Conservation (phyloP, 2,888 invertebrate species). For the Drosophila limbata region DNA sequence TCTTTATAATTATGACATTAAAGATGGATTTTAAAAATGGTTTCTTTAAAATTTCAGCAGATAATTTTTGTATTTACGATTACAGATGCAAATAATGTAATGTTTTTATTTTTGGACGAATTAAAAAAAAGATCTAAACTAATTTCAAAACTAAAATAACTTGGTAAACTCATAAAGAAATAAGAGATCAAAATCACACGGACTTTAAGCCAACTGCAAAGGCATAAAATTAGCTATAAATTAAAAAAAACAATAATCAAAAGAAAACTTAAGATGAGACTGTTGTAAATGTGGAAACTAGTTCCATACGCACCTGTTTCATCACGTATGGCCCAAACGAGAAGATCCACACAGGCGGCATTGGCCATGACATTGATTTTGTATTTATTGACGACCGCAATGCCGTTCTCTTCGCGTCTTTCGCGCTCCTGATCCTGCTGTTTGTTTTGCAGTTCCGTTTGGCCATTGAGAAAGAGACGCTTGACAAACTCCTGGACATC, state of each 20-base stretch:
- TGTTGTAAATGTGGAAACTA: background rate
- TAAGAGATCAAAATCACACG: background rate
- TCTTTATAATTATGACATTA: too few relatives aligned
- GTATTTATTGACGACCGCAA: conserved; percentile 92
- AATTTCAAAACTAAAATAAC: background rate
- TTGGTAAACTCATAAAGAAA: background rate
- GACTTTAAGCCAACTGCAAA: conserved; percentile 3
- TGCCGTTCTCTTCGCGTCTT: conserved; percentile 91
- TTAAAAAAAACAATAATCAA: conserved; percentile 10
- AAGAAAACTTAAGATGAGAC: conserved; percentile 2
- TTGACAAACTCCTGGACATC: conserved; percentile 97
- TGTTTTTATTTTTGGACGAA: background rate
- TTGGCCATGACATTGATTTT: conserved; percentile 98
- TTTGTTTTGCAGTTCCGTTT: conserved; percentile 95
- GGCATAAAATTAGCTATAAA: background rate
- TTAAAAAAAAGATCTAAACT: too few relatives aligned
- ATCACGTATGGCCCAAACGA: conserved; percentile 99
- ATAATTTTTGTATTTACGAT: background rate
- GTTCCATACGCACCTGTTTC: conserved; percentile 91
- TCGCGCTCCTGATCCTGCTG: conserved; percentile 95
- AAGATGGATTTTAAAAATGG: too few relatives aligned
- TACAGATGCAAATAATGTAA: background rate
- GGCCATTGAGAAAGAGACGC: conserved; percentile 95
- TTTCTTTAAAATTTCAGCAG: background rate
- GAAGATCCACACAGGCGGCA: conserved; percentile 97